Evolutionary conservation across 1,140 invertebrate genomes (phyloP).

Genomic region (Anastrepha ludens): DNA sequence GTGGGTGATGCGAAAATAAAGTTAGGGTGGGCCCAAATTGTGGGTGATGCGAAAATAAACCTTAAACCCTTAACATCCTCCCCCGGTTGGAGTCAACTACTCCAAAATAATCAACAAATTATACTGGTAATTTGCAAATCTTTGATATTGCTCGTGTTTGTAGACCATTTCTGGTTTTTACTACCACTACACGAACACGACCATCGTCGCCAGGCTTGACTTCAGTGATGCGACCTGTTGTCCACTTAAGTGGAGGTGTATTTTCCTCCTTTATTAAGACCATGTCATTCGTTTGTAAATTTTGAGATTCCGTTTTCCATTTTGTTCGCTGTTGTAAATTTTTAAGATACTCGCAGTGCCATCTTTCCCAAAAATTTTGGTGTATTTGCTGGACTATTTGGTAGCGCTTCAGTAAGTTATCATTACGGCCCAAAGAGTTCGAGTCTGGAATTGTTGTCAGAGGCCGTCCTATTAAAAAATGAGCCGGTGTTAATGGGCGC

Average conservation of each 20-base stretch:
- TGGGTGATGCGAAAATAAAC: too few species aligned
- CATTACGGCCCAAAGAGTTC: neutral
- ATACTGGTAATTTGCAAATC: neutral
- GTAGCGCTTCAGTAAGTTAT: neutral
- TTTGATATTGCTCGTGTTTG: constrained; percentile 32
- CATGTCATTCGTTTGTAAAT: too few species aligned
- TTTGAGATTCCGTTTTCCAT: too few species aligned
- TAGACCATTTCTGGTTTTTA: neutral
- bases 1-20: too few species aligned
- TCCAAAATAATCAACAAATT: neutral
- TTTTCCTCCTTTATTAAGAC: too few species aligned
- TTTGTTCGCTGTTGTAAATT: too few species aligned
- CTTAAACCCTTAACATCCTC: constrained; percentile 34
- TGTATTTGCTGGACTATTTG: neutral
- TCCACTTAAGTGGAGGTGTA: constrained; percentile 54
- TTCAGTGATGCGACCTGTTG: neutral
- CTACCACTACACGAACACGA: constrained; percentile 20
- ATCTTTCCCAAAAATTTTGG: constrained; percentile 55
- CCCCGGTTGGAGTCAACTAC: constrained; percentile 38
- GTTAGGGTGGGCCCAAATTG: too few species aligned
- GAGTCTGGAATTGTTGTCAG: constrained; percentile 39
- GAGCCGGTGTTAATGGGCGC: constrained; percentile 10
- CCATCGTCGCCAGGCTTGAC: constrained; percentile 27
- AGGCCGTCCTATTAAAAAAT: constrained; percentile 11
- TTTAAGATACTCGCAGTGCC: too few species aligned